These are phyloP conservation scores for Nudaria mundana DNA, from an alignment of 2,888 invertebrate species.

Conservation along the genomic window DNA sequence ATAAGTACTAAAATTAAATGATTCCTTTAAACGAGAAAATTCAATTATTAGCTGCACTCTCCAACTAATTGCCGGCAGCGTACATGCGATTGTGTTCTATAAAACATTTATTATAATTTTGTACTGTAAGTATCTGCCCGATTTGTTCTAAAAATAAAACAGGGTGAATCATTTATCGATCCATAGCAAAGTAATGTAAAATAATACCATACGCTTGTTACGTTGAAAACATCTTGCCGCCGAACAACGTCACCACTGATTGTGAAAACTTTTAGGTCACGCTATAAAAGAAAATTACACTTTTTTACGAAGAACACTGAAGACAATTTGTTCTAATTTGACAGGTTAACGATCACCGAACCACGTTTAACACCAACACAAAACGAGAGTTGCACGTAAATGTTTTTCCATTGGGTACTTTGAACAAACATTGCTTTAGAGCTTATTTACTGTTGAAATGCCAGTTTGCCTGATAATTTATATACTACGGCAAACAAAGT, in stretches of 20 bases:
- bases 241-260: slow-evolving; percentile 43
- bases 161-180: slow-evolving; percentile 5
- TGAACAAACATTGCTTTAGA: slow-evolving; percentile 37
- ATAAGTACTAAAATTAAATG: no score
- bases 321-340: slow-evolving; percentile 61
- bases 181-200: slow-evolving; percentile 3
- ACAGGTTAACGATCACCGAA: slow-evolving; percentile 57
- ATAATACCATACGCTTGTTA: slow-evolving; percentile 11
- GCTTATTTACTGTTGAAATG: slow-evolving; percentile 34
- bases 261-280: slow-evolving; percentile 59
- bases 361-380: slow-evolving; percentile 8
- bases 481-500: slow-evolving; percentile 30
- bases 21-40: slow-evolving; percentile 31
- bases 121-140: slow-evolving; percentile 15
- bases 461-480: slow-evolving; percentile 36
- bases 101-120: slow-evolving; percentile 39
- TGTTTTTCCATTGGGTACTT: slow-evolving; percentile 35
- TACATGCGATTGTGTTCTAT: slow-evolving; percentile 33
- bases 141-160: slow-evolving; percentile 20
- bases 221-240: slow-evolving; percentile 12
- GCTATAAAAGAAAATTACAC: slow-evolving; percentile 64
- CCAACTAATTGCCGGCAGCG: slow-evolving; percentile 36
- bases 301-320: slow-evolving; percentile 56
- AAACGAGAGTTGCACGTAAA: slow-evolving; percentile 38
- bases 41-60: slow-evolving; percentile 35